Evolutionary conservation across 2,797 vertebrate genomes (phyloP), one percentile per base, ranked within the genome.

Genomic region (Danio tinwini): DNA sequence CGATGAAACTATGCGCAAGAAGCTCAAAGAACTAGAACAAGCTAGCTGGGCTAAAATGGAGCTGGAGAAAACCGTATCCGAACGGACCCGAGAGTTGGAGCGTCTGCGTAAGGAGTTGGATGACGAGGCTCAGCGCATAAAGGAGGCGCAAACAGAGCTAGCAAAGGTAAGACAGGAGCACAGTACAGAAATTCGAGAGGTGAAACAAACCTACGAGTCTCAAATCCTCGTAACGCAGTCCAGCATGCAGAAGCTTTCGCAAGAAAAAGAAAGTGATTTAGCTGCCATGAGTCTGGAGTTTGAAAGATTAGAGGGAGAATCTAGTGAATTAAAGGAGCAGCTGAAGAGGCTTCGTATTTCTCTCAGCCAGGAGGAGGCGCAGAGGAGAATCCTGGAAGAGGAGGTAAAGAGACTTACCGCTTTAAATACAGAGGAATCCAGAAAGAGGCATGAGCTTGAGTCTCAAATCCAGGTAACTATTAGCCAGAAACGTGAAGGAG

Each of bases 111-210:
- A 92, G 89, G 94, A 96, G 90, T 91, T 99, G 86, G 93, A 94
- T 85, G 95, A 96, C 0, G 96, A 97, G 86, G 86, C 90, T 40
- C 87, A 87, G 80, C 95, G 91, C 84, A 90, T 94, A 89, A 93
- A 93, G 92, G 96, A 97, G 13, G 95, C 94, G 85, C 96, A 97
- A 88, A 94, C 80, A 89, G 96, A 98, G 90, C 92, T 98, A 86
- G 95, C 94, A 95, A 97, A 98, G 97, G 97, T 98, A 98, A 99
- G 96, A 88, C 96, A 95, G 91, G 93, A 96, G 88, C 96, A 91
- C 95, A 94, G 90, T 93, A 92, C 84, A 86, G 96, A 99, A 90
- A 94, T 98, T 89, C 95, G 86, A 95, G 96, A 95, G 91, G 87
- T 99, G 93, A 98, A 96, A 92, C 94, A 95, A 92, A 95, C 94